Conservation (phyloP, 2,113 vertebrate species). For the Jacana jacana region DNA sequence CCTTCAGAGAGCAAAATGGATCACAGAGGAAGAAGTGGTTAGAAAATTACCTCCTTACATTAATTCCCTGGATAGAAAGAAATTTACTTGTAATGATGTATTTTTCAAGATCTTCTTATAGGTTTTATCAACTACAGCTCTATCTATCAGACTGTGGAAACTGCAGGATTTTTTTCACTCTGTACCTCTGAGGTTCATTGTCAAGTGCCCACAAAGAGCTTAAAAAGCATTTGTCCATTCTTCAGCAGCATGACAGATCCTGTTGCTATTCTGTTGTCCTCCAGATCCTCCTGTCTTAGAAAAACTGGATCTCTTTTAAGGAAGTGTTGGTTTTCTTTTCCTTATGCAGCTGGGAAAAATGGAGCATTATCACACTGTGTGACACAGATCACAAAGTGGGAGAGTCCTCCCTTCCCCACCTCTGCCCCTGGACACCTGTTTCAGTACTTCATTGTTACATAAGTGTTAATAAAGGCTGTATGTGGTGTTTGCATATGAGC, state of each 20-base stretch:
- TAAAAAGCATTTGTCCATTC: background rate
- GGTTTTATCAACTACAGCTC: slow-evolving; percentile 32
- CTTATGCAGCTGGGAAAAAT: background rate
- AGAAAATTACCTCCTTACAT: slow-evolving; percentile 41
- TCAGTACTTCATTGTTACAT: background rate
- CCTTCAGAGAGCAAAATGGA: background rate
- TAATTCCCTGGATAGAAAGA: slow-evolving; percentile 27
- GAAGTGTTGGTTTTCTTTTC: background rate
- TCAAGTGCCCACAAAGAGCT: background rate
- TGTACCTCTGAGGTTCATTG: background rate
- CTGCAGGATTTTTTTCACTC: background rate
- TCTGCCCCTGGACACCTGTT: background rate
- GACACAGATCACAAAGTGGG: background rate
- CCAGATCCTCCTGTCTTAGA: background rate
- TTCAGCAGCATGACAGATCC: background rate
- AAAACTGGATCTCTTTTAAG: background rate
- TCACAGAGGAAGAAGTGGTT: background rate
- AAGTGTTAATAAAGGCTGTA: background rate
- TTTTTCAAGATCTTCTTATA: slow-evolving; percentile 53
- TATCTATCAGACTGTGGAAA: background rate
- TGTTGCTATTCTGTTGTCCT: background rate
- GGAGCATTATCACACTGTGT: background rate
- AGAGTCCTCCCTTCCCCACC: background rate
- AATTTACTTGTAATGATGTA: slow-evolving; percentile 3
- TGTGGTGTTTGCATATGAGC: background rate